These are phyloP conservation scores for Drosophila malerkotliana DNA, from an alignment of 1,140 invertebrate genomes.

Conservation along the genomic window DNA sequence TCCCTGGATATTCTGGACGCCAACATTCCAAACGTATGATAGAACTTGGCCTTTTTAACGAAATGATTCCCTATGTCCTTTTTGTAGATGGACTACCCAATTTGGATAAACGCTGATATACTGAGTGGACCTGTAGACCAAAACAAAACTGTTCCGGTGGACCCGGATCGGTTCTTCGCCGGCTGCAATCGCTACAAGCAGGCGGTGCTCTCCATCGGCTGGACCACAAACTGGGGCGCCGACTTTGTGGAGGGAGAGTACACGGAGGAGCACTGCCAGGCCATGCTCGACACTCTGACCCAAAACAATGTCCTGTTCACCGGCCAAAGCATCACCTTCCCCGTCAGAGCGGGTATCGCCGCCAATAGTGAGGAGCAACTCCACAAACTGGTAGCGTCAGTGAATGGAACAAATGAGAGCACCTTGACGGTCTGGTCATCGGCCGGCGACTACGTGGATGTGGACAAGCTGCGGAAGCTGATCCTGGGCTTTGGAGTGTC, in stretches of 20 bases:
- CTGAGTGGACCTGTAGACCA: slow-evolving; percentile 90
- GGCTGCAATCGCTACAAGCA: slow-evolving; percentile 86
- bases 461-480: slow-evolving; percentile 86
- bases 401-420: slow-evolving; percentile 69
- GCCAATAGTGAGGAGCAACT: slow-evolving; percentile 87
- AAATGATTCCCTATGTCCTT: not conserved
- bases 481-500: slow-evolving; percentile 87
- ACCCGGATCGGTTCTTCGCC: slow-evolving; percentile 87
- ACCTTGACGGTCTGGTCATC: slow-evolving; percentile 91
- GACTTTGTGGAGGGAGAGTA: slow-evolving; percentile 86
- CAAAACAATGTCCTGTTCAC: slow-evolving; percentile 82
- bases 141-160: slow-evolving; percentile 85
- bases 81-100: slow-evolving; percentile 87
- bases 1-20: slow-evolving; percentile 86
- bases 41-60: not conserved
- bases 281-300: slow-evolving; percentile 87
- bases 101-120: slow-evolving; percentile 97
- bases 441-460: slow-evolving; percentile 86
- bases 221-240: slow-evolving; percentile 90
- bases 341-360: slow-evolving; percentile 90
- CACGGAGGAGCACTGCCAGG: slow-evolving; percentile 87
- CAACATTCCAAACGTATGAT: slow-evolving; percentile 61
- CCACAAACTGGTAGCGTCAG: slow-evolving; percentile 82
- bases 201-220: slow-evolving; percentile 91
- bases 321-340: slow-evolving; percentile 90